These are phyloP conservation scores for Ciconia maguari DNA, from an alignment of 2,113 vertebrate genomes.

Conservation along the genomic window DNA sequence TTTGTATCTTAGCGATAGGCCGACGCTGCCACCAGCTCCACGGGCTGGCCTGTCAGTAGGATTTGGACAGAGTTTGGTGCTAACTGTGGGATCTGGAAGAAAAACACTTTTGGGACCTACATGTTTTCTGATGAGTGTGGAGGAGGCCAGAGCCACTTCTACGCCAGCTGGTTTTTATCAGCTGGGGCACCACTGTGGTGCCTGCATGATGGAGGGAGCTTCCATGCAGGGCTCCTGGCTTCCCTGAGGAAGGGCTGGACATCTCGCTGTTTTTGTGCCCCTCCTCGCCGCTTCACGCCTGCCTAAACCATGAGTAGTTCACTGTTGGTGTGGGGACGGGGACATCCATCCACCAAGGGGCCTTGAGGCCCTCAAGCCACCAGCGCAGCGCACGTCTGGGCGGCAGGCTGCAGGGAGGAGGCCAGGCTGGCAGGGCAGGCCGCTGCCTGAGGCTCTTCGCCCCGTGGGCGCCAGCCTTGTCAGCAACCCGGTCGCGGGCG, in stretches of 20 bases:
- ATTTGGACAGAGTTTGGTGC: neutral
- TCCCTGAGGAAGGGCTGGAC: neutral
- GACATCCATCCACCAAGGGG: too few species aligned
- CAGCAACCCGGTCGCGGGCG: neutral
- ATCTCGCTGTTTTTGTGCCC: neutral
- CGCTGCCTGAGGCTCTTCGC: too few species aligned
- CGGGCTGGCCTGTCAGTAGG: neutral
- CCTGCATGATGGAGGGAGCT: neutral
- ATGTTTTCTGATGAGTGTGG: neutral
- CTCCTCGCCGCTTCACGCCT: neutral
- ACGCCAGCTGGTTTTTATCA: neutral
- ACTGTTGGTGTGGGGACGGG: fast-evolving
- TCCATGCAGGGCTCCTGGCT: fast-evolving
- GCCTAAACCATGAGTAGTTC: fast-evolving
- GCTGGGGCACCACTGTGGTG: fast-evolving
- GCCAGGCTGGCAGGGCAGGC: too few species aligned
- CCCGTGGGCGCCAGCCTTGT: neutral
- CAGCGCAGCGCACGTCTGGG: fast-evolving
- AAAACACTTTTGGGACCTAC: neutral
- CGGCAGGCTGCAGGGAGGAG: too few species aligned
- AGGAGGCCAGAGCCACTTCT: neutral
- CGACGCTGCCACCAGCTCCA: fast-evolving
- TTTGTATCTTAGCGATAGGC: neutral
- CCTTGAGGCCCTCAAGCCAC: neutral
- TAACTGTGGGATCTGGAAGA: neutral